Evolutionary conservation across 2,113 vertebrate species (phyloP).

Genomic region (Motacilla tschutschensis): DNA sequence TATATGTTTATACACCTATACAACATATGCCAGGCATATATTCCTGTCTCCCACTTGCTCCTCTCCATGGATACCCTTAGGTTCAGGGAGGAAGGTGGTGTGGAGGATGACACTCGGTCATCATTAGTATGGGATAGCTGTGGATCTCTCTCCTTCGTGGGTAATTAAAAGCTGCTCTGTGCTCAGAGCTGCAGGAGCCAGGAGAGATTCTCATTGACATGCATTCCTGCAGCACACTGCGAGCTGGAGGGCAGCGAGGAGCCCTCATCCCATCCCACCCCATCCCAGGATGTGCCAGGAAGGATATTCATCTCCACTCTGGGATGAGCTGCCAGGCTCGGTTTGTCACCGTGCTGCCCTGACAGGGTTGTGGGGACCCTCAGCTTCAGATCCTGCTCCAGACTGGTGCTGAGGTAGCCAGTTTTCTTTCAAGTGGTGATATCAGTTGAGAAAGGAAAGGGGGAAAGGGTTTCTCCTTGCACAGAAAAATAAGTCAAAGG

Average conservation of each 20-base stretch:
- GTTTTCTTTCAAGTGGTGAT: not conserved
- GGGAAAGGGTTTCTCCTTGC: not conserved
- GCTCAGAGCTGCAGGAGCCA: not conserved
- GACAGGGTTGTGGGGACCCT: not conserved
- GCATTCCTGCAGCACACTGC: not conserved
- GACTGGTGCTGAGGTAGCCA: accelerated
- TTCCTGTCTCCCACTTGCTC: not conserved
- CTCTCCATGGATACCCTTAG: not conserved
- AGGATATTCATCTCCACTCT: accelerated
- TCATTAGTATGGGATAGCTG: slow-evolving; percentile 10
- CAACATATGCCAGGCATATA: not conserved
- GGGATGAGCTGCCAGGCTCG: not conserved
- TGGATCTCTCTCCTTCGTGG: not conserved
- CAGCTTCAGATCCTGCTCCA: not conserved
- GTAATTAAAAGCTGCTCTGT: slow-evolving; percentile 44
- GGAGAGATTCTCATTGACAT: not conserved
- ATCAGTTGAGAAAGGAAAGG: not conserved
- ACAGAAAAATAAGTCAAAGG: not conserved
- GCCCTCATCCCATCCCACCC: not conserved
- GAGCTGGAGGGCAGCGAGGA: not conserved
- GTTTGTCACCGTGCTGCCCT: accelerated
- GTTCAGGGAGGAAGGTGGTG: not conserved
- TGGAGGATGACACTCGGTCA: not conserved
- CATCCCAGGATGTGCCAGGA: not conserved
- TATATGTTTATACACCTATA: not conserved